phyloP scores from a whole-genome alignment of 2,888 invertebrate genomes.

The Macrophya annulata region DNA sequence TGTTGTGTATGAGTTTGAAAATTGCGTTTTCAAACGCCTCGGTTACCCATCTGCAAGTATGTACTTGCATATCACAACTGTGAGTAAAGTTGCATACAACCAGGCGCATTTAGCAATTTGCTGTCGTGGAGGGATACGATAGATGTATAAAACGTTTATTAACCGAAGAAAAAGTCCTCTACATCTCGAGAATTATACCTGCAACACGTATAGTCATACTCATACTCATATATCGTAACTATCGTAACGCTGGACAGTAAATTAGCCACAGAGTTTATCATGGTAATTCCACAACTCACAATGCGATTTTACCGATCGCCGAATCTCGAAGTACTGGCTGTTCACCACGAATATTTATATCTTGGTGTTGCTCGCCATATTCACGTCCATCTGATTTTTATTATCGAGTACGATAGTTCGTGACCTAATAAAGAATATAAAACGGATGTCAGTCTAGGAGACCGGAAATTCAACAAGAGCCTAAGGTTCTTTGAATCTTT shows the following conservation, averaged over 20 bases:
- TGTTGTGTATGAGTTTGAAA: not conserved
- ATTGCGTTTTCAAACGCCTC: not conserved
- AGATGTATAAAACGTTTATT: not conserved
- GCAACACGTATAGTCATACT: no score
- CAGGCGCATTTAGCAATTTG: not conserved
- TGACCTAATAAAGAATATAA: conserved; percentile 26
- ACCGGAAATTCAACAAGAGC: conserved; percentile 20
- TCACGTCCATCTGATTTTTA: not conserved
- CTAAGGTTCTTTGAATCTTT: conserved; percentile 22
- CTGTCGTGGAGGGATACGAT: not conserved
- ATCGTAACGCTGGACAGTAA: not conserved
- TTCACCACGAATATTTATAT: conserved; percentile 11
- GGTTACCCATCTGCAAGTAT: not conserved
- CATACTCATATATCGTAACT: not conserved
- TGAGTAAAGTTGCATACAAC: not conserved
- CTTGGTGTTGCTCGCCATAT: not conserved
- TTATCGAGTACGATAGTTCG: not conserved
- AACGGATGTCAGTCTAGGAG: conserved; percentile 15
- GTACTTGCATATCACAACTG: not conserved
- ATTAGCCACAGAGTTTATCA: not conserved
- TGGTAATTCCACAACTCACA: not conserved
- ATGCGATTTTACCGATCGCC: conserved; percentile 17
- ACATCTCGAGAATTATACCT: not conserved
- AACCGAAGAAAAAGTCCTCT: not conserved
- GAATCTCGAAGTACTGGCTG: not conserved